These are phyloP conservation scores for Ennomos fuscantarius DNA, from an alignment of 2,888 invertebrate genomes.

Conservation along the genomic window DNA sequence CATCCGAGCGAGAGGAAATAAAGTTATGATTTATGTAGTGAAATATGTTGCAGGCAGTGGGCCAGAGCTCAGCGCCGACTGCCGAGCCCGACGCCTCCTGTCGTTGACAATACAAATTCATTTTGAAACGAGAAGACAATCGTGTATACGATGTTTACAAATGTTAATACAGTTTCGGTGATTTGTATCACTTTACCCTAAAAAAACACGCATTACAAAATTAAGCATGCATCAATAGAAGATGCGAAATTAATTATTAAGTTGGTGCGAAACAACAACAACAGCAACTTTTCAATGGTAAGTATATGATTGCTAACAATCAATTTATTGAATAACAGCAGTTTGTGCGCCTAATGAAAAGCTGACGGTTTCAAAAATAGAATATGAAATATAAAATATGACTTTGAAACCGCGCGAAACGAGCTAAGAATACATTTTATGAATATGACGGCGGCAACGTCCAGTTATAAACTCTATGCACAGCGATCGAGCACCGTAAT, in stretches of 20 bases:
- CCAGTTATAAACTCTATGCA: too few species aligned
- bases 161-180: slow-evolving; percentile 38
- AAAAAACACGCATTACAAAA: too few species aligned
- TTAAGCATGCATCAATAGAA: slow-evolving; percentile 5
- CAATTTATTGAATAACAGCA: slow-evolving; percentile 63
- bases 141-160: slow-evolving; percentile 51
- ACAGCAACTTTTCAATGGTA: slow-evolving; percentile 56
- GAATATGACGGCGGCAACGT: too few species aligned
- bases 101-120: slow-evolving; percentile 68
- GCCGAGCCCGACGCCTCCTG: slow-evolving; percentile 56
- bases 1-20: slow-evolving; percentile 80
- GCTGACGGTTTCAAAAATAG: slow-evolving; percentile 47
- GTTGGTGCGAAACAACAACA: too few species aligned
- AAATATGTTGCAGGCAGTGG: slow-evolving; percentile 74
- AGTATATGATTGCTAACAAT: slow-evolving; percentile 64
- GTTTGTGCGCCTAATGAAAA: slow-evolving; percentile 59
- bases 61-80: slow-evolving; percentile 56
- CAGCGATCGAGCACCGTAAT: too few species aligned
- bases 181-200: too few species aligned
- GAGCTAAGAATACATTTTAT: slow-evolving; percentile 50
- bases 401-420: too few species aligned
- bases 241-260: slow-evolving; percentile 50
- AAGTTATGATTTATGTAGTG: slow-evolving; percentile 83
- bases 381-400: too few species aligned
- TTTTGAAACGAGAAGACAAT: slow-evolving; percentile 62